phyloP scores from a whole-genome alignment of 2,888 invertebrate species.

The Petrolisthes manimaculis region DNA sequence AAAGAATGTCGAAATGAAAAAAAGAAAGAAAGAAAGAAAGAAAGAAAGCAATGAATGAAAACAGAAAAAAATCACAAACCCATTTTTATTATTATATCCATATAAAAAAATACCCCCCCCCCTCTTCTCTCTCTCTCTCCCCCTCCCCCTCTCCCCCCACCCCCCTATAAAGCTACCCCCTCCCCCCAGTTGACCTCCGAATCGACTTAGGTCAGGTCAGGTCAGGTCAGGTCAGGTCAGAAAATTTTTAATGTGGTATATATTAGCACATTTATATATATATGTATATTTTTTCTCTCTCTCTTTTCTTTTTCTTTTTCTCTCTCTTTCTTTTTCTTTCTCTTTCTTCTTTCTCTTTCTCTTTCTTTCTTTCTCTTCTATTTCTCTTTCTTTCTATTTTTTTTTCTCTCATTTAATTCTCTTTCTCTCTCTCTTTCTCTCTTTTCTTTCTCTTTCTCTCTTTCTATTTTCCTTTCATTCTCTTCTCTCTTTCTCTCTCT shows the following conservation, averaged over 20 bases:
- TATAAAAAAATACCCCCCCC: background rate
- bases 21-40: too few relatives aligned
- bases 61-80: too few relatives aligned
- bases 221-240: background rate
- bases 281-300: too few relatives aligned
- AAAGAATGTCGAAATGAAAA: too few relatives aligned
- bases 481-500: slow-evolving; percentile 7
- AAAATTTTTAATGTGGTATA: background rate
- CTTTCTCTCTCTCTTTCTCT: too few relatives aligned
- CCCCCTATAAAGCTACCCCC: background rate
- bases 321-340: too few relatives aligned
- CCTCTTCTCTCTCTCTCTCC: background rate
- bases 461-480: background rate
- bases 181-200: slow-evolving; percentile 1
- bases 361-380: background rate
- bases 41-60: too few relatives aligned
- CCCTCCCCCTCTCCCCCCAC: background rate
- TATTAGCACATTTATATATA: background rate
- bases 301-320: too few relatives aligned
- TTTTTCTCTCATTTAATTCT: background rate
- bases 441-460: slow-evolving; percentile 19
- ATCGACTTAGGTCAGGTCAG: slow-evolving; percentile 2
- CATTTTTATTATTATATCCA: too few relatives aligned
- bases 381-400: background rate
- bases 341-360: background rate